Percentiles rank a stretch among this genome's conserved stretches.
Evolutionary conservation across 2,113 vertebrate genomes (phyloP).

Genomic region (Ibidorhyncha struthersii): DNA sequence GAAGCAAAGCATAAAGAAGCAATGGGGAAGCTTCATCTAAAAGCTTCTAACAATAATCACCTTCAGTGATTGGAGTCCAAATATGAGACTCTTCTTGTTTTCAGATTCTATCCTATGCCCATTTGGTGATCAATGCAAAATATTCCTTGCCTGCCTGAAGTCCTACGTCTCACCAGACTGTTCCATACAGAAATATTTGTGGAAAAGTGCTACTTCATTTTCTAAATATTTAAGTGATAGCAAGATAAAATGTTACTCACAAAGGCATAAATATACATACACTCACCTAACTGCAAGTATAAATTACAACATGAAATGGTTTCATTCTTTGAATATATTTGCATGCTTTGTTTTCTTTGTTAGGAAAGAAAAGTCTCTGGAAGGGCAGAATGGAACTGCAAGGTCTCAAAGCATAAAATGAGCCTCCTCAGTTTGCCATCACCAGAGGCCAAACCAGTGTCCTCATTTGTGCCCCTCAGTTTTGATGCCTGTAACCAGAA

Average conservation of each 20-base stretch:
- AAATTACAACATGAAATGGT: background rate
- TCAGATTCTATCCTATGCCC: background rate
- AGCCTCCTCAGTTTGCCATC: background rate
- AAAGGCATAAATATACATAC: background rate
- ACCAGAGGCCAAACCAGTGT: background rate
- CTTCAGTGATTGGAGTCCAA: slow-evolving; percentile 26
- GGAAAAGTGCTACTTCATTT: background rate
- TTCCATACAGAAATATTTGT: background rate
- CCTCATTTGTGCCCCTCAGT: background rate
- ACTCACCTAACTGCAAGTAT: background rate
- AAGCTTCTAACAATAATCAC: slow-evolving; percentile 40
- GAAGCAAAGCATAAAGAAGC: slow-evolving; percentile 38
- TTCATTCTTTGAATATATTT: background rate
- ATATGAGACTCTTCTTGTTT: background rate
- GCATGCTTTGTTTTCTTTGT: background rate
- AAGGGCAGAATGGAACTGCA: background rate
- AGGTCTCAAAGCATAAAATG: background rate
- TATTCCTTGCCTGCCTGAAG: background rate
- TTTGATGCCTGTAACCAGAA: background rate
- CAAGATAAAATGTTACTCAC: background rate
- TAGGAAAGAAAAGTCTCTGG: background rate
- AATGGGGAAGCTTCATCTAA: slow-evolving; percentile 37
- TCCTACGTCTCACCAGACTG: background rate
- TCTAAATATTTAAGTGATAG: background rate
- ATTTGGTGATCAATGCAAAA: background rate